A percentile compares a stretch with the other conserved stretches of the same genome.
Conservation (phyloP, 2,113 vertebrate species). For the Phalacrocorax carbo region DNA sequence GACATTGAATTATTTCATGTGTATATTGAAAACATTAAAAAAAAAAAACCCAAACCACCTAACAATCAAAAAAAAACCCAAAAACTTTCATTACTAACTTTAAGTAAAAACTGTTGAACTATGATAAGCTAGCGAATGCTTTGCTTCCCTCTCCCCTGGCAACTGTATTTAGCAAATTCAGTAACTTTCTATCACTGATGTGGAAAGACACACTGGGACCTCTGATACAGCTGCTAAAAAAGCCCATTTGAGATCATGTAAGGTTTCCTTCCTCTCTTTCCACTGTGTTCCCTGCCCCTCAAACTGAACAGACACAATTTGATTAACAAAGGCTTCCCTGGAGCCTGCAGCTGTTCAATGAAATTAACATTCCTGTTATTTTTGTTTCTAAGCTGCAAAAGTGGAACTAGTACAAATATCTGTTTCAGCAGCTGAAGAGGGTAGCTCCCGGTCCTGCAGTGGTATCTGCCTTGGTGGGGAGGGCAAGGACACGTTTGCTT, state of each 20-base stretch:
- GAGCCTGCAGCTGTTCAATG: background rate
- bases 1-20: background rate
- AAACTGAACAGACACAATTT: background rate
- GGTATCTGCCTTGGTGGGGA: background rate
- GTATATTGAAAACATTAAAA: background rate
- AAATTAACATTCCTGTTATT: background rate
- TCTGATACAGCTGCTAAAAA: background rate
- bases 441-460: background rate
- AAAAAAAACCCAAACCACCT: background rate
- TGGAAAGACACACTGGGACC: background rate
- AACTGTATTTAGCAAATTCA: background rate
- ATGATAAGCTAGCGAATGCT: background rate
- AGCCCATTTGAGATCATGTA: background rate
- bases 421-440: background rate
- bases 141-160: background rate
- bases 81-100: background rate
- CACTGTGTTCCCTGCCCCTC: background rate
- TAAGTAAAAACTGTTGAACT: background rate
- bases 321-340: background rate
- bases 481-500: rapidly evolving
- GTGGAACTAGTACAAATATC: background rate
- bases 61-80: background rate
- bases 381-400: background rate
- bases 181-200: background rate
- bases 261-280: background rate